Evolutionary conservation across 2,888 invertebrate genomes (phyloP), one percentile per base, ranked within the genome.

Genomic region (Lacanobia oleracea): DNA sequence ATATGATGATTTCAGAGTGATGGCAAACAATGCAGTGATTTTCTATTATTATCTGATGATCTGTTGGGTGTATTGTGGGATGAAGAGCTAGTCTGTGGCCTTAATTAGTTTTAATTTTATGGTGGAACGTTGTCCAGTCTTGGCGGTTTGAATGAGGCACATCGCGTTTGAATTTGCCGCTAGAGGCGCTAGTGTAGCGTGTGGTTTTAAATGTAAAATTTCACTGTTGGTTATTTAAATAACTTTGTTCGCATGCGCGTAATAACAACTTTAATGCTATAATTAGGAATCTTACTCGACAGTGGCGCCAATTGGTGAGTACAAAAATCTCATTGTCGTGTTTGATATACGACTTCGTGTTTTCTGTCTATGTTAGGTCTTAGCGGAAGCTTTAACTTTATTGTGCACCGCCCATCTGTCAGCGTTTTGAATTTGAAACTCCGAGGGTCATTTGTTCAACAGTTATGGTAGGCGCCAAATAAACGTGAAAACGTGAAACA

Each of bases 21-120:
- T 48, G 5, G 14, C 14, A 72, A 54, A 54, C 37, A 61, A 75
- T 59, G 72, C 59, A 51, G 12, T 16, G 50, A 61, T 79, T 72
- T 79, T 73, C 71, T 59, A 59, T 51, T 59, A 73, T 21, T 70
- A 59, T 70, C 73, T 70, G 71, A 45, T 70, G 70, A 77, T 69
- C 77, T 57, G 43, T 51, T 51, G 23, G 40, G n/a, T 69, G 50
- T 66, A 76, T 33, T 16, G 56, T 43, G 10, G 33, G n/a, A 9
- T 23, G 12, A 9, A 33, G 14, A 60, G 56, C 33, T 56, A 40
- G 48, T 43, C 5, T 43, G 16, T 66, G 67, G 21, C 57, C 59
- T 71, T 51, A 71, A 71, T 72, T 59, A 72, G 0, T 33, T 14
- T 14, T 50, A 43, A 40, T 70, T 70, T 40, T 21, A 57, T 40